phyloP scores from a whole-genome alignment of 2,113 vertebrate genomes.

The Philantomba maxwellii region DNA sequence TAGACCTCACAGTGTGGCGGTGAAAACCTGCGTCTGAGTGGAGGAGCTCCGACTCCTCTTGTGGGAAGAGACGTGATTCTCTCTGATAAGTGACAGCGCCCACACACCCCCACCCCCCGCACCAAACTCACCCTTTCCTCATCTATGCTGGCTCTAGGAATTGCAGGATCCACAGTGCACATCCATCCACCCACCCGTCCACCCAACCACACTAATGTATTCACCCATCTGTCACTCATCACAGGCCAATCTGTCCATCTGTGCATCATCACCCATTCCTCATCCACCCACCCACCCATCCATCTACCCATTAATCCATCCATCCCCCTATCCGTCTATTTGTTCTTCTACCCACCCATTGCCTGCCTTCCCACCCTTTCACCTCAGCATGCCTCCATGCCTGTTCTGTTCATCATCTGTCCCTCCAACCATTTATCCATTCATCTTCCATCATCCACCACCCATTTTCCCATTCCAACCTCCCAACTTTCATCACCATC shows the following conservation, averaged over 20 bases:
- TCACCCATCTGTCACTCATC: background rate
- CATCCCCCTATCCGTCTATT: background rate
- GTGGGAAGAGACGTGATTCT: background rate
- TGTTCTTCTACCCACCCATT: background rate
- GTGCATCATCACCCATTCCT: no score
- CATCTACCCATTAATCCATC: fast-evolving
- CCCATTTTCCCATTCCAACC: background rate
- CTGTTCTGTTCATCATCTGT: background rate
- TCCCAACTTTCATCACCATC: background rate
- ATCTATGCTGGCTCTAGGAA: no score
- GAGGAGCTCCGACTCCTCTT: background rate
- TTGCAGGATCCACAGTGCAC: background rate
- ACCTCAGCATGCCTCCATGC: background rate
- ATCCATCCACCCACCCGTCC: background rate
- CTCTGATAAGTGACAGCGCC: background rate
- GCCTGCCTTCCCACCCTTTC: background rate
- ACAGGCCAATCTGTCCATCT: background rate
- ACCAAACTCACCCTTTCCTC: background rate
- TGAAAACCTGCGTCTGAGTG: background rate
- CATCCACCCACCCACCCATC: background rate
- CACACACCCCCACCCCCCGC: no score
- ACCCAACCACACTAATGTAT: background rate
- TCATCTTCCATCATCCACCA: background rate
- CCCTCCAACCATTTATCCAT: no score
- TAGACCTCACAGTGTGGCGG: background rate